A percentile compares a stretch with the other conserved stretches of the same genome.
Evolutionary conservation across 2,113 vertebrate genomes (phyloP).

Genomic region (Dromas ardeola): DNA sequence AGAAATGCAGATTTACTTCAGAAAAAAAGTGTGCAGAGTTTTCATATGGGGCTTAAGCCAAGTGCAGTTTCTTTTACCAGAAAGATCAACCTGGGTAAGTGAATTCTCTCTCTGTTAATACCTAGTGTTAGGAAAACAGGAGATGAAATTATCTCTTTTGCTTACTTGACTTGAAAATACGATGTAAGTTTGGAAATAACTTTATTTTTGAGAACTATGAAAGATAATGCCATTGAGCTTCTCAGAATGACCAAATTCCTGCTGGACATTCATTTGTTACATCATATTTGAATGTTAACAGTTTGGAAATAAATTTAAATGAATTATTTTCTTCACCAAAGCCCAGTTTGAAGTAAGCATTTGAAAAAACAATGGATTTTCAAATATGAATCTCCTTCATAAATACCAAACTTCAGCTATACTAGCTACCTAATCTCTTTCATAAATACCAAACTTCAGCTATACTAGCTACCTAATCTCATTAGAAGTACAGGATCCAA

Average conservation of each 20-base stretch:
- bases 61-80: slow-evolving; percentile 18
- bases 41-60: slow-evolving; percentile 23
- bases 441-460: slow-evolving; percentile 1
- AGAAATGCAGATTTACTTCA: neutral
- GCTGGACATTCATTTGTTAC: neutral
- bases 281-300: neutral
- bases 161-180: slow-evolving; percentile 55
- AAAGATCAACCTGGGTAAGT: slow-evolving; percentile 52
- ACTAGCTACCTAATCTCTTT: neutral
- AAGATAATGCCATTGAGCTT: neutral
- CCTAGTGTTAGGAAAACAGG: slow-evolving; percentile 45
- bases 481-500: neutral
- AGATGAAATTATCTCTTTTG: slow-evolving; percentile 5
- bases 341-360: neutral
- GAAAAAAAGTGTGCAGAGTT: neutral
- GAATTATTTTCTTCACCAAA: slow-evolving; percentile 15
- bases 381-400: slow-evolving; percentile 28
- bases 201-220: neutral
- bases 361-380: slow-evolving; percentile 26
- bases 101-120: slow-evolving; percentile 45
- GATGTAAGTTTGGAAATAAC: slow-evolving; percentile 32
- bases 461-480: neutral
- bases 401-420: neutral
- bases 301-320: slow-evolving; percentile 53
- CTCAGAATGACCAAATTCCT: neutral